These are phyloP conservation scores for Hydrophis major DNA, from an alignment of 2,797 vertebrate species.

Conservation along the genomic window DNA sequence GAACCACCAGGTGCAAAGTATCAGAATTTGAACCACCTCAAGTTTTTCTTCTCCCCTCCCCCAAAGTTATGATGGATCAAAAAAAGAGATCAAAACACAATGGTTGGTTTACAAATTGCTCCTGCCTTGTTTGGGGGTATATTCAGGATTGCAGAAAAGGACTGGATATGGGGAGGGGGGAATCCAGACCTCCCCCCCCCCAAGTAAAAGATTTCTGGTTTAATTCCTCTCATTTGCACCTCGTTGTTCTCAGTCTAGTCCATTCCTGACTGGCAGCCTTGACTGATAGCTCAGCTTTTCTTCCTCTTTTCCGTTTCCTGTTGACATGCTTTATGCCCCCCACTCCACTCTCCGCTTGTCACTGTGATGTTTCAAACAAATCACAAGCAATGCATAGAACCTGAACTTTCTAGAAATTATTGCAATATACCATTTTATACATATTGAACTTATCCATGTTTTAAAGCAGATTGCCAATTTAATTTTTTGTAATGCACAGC, in stretches of 20 bases:
- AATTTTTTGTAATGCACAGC: constrained; percentile 5
- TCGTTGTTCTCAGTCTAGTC: constrained; percentile 86
- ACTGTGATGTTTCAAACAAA: constrained; percentile 57
- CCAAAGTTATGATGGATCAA: not conserved
- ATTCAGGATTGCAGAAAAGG: constrained; percentile 46
- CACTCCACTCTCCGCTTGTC: constrained; percentile 55
- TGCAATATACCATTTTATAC: not conserved
- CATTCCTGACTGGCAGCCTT: constrained; percentile 80
- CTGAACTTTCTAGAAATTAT: constrained; percentile 52
- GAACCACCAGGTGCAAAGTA: constrained; percentile 98
- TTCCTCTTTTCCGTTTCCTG: constrained; percentile 64
- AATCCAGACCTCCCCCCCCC: constrained; percentile 51
- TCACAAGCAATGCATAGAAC: constrained; percentile 62
- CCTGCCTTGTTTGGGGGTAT: constrained; percentile 24
- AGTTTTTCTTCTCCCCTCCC: constrained; percentile 9
- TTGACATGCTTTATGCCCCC: constrained; percentile 66
- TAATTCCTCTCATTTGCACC: constrained; percentile 82
- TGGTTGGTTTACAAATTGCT: not conserved
- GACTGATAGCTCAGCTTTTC: constrained; percentile 80
- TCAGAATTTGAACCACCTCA: constrained; percentile 74
- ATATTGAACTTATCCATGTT: not conserved
- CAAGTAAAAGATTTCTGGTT: constrained; percentile 62
- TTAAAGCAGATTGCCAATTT: not conserved
- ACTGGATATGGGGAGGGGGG: constrained; percentile 33
- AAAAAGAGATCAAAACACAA: constrained; percentile 20